Evolutionary conservation across 1,140 invertebrate species (phyloP), one percentile per base, ranked within the genome.

Genomic region (Aphelenchoides avenae): DNA sequence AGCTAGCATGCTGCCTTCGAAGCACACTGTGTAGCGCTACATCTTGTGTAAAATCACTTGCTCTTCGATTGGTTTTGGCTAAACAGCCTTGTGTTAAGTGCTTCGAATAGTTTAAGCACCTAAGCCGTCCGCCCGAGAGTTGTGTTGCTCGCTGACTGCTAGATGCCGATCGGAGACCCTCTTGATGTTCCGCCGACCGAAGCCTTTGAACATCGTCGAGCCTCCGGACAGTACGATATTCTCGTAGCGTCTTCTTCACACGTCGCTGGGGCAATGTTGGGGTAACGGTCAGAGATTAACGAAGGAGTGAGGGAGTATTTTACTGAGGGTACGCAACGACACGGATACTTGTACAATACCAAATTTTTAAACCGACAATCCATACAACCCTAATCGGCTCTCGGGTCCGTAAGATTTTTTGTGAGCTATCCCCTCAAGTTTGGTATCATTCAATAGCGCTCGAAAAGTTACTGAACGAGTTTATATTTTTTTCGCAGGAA

Each of bases 231-330:
- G 80, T 4, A 99, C 95, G 78, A 99, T 95, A 79, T 98, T 99
- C 80, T 84, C 91, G 80, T 99, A 99, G 31, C 99, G 81, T 31
- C 91, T 90, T 78, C 95, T 84, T 64, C 94, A 83, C 0, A 97
- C 92, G 83, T 99, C 95, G 77, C 99, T 99, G 0, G 95, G 95
- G 79, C 94, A 99, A 79, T 92, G 93, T 80, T 99, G n/a, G 95
- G 77, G 99, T 98, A 29, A 96, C 92, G 79, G 88, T 96, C 91
- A 51, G 90, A 95, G 11, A 99, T 61, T 18, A 66, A 64, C 51
- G 89, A 91, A 15, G 89, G 93, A 78, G 97, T 98, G 81, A 99
- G 94, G 30, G 94, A 89, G 84, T 98, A n/a, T n/a, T n/a, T n/a
- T n/a, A n/a, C n/a, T n/a, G n/a, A n/a, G n/a, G n/a, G n/a, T n/a